Conservation (phyloP, 2,797 vertebrate genomes). For the Peromyscus aztecus region DNA sequence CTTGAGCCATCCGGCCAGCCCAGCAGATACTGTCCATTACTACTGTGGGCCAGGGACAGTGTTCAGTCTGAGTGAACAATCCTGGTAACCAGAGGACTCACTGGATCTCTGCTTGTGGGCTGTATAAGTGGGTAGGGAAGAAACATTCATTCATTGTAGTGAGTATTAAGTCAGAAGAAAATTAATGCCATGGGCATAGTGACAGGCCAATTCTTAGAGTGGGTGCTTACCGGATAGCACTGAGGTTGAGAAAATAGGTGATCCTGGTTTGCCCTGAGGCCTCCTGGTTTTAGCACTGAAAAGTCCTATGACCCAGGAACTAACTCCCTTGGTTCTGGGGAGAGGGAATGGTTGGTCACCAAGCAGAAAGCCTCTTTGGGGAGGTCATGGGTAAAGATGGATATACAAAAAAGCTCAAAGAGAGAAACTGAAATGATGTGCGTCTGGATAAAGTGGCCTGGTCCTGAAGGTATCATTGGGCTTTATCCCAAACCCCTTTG, state of each 20-base stretch:
- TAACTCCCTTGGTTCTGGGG: not conserved
- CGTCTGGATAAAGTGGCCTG: not conserved
- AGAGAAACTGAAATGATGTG: not conserved
- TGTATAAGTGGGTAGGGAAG: slow-evolving; percentile 21
- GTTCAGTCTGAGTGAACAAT: not conserved
- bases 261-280: not conserved
- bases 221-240: not conserved
- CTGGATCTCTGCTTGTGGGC: not conserved
- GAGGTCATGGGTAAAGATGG: not conserved
- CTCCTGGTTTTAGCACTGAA: not conserved
- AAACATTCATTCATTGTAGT: not conserved
- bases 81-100: not conserved
- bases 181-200: not conserved
- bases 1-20: not conserved
- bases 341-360: not conserved
- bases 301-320: not conserved
- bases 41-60: not conserved
- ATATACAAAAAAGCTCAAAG: not conserved
- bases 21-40: not conserved
- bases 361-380: not conserved
- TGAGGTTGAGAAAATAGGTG: not conserved
- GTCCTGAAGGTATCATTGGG: not conserved
- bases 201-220: not conserved
- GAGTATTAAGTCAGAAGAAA: slow-evolving; percentile 31
- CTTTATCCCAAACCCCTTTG: slow-evolving; percentile 7